A percentile compares a stretch with the other conserved stretches of the same genome.
phyloP scores from a whole-genome alignment of 1,140 invertebrate species.

The Brachionus asplanchnoidis region DNA sequence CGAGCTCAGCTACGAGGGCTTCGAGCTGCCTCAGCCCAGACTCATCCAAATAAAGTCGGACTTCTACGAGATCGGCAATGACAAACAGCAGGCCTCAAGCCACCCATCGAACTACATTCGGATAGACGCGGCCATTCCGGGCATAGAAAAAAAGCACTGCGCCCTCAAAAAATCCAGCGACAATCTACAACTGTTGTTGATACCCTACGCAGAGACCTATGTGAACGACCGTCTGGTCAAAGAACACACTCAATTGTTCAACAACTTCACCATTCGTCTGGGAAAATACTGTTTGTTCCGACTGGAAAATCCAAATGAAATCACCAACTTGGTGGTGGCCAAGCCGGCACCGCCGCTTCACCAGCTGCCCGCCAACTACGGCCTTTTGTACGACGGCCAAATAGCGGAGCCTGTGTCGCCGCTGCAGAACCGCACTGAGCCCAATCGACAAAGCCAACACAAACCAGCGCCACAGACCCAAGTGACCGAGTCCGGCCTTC shows the following conservation, averaged over 20 bases:
- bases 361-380: background rate
- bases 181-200: constrained; percentile 85
- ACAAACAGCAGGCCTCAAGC: constrained; percentile 9
- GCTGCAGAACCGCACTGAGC: background rate
- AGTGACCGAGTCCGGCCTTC: background rate
- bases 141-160: constrained; percentile 82
- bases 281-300: constrained; percentile 80
- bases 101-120: constrained; percentile 31
- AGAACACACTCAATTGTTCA: constrained; percentile 82
- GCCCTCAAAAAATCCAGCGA: constrained; percentile 83
- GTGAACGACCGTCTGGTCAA: constrained; percentile 84
- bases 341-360: background rate
- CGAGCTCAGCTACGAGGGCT: constrained; percentile 48
- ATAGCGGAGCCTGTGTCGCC: background rate
- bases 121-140: constrained; percentile 46
- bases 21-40: constrained; percentile 61
- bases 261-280: constrained; percentile 59
- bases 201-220: constrained; percentile 83
- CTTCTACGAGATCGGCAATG: constrained; percentile 42
- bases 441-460: background rate
- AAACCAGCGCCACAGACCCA: background rate
- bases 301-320: constrained; percentile 75
- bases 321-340: background rate
- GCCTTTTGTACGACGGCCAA: constrained; percentile 28
- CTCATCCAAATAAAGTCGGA: constrained; percentile 59